These are phyloP conservation scores for Drosophila kokeensis DNA, from an alignment of 2,888 invertebrate species.

Conservation along the genomic window DNA sequence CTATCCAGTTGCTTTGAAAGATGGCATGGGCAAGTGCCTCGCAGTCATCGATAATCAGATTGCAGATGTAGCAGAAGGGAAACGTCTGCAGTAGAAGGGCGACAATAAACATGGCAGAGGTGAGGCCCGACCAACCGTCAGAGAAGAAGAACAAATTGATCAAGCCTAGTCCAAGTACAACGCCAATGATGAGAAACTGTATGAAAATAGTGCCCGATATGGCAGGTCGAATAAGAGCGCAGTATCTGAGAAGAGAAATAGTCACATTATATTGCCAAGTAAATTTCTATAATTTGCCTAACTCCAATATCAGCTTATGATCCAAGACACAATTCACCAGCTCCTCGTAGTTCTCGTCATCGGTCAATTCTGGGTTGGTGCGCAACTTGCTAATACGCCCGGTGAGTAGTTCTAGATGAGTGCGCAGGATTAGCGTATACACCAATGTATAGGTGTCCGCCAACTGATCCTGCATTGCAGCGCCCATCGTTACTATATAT, in stretches of 20 bases:
- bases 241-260: constrained; percentile 42
- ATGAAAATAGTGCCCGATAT: constrained; percentile 73
- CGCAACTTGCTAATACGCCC: constrained; percentile 61
- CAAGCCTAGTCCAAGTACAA: constrained; percentile 65
- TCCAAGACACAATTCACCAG: constrained; percentile 70
- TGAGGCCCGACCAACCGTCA: constrained; percentile 59
- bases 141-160: constrained; percentile 70
- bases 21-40: constrained; percentile 59
- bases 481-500: constrained; percentile 59
- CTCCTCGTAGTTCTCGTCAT: constrained; percentile 65
- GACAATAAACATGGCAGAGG: constrained; percentile 57
- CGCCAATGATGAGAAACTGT: constrained; percentile 70
- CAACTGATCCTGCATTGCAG: constrained; percentile 64
- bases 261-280: neutral
- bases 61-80: constrained; percentile 76
- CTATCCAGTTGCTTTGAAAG: constrained; percentile 79
- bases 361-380: constrained; percentile 38
- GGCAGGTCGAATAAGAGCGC: constrained; percentile 61
- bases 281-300: neutral
- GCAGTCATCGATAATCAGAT: constrained; percentile 72
- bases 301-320: constrained; percentile 75
- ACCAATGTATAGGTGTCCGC: constrained; percentile 37
- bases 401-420: constrained; percentile 62
- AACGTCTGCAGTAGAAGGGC: constrained; percentile 68
- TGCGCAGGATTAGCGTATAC: constrained; percentile 34